Percentiles rank a stretch among this genome's conserved stretches.
These are phyloP conservation scores for Pseudopleuronectes americanus DNA, from an alignment of 2,797 vertebrate genomes.

Conservation along the genomic window DNA sequence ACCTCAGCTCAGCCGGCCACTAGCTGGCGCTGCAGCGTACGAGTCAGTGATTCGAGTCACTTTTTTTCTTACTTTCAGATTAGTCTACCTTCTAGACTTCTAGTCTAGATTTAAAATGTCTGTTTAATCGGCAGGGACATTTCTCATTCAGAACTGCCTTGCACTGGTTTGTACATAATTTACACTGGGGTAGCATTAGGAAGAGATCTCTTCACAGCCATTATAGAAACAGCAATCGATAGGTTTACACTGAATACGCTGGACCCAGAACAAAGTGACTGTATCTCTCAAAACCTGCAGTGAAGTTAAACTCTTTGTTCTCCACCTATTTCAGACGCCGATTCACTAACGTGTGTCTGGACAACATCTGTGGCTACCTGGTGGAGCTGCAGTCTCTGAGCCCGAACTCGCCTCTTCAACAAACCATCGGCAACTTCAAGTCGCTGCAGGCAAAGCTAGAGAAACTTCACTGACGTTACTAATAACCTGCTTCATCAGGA, in stretches of 20 bases:
- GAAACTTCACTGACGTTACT: conserved; percentile 86
- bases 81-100: too few relatives aligned
- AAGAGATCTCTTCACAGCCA: neutral
- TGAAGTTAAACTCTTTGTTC: neutral
- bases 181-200: too few relatives aligned
- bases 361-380: conserved; percentile 95
- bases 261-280: neutral
- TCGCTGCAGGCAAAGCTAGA: conserved; percentile 96
- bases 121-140: too few relatives aligned
- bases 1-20: too few relatives aligned
- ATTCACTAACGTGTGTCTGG: conserved; percentile 94
- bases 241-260: too few relatives aligned
- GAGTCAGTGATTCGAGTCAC: too few relatives aligned
- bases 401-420: conserved; percentile 87
- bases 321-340: conserved; percentile 81
- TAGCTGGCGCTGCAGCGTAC: too few relatives aligned
- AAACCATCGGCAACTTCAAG: conserved; percentile 93
- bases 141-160: too few relatives aligned
- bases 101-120: too few relatives aligned
- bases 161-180: too few relatives aligned
- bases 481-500: neutral
- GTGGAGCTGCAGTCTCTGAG: conserved; percentile 97
- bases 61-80: too few relatives aligned
- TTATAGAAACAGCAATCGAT: too few relatives aligned
- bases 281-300: neutral